These are phyloP conservation scores for Zapus hudsonius DNA, from an alignment of 2,113 vertebrate genomes.

Conservation along the genomic window DNA sequence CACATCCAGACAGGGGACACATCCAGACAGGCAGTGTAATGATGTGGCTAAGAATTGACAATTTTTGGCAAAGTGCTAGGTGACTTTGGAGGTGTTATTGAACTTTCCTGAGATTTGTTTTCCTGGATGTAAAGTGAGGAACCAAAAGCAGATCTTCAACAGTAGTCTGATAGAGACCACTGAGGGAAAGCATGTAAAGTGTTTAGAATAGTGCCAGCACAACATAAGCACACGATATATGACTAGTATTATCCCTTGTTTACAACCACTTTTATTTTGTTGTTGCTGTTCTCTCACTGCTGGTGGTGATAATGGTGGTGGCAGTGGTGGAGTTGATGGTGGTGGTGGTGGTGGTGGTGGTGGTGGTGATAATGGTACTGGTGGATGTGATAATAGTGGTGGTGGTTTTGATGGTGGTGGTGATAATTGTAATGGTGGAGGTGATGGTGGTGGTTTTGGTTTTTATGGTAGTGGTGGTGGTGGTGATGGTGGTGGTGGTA, in stretches of 20 bases:
- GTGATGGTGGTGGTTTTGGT: background rate
- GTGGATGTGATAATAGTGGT: background rate
- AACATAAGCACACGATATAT: background rate
- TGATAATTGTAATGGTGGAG: too few species aligned
- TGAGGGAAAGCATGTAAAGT: background rate
- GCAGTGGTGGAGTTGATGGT: background rate
- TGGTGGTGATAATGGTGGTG: background rate
- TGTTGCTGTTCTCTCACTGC: background rate
- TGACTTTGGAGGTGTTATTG: background rate
- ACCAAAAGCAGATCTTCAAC: background rate
- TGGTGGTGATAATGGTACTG: background rate
- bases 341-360: background rate
- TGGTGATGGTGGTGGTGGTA: background rate
- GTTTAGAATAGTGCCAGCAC: background rate
- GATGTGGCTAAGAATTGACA: background rate
- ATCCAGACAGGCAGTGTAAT: background rate
- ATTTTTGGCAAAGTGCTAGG: background rate
- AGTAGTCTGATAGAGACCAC: background rate
- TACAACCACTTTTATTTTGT: background rate
- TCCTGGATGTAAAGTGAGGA: background rate
- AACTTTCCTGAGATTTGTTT: conserved; percentile 29
- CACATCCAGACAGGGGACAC: background rate
- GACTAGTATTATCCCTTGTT: background rate
- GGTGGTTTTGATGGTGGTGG: background rate
- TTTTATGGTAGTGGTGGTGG: too few species aligned